Percentiles rank a stretch among this genome's conserved stretches.
Conservation (phyloP, 2,797 vertebrate species). For the Pseudochirops cupreus region DNA sequence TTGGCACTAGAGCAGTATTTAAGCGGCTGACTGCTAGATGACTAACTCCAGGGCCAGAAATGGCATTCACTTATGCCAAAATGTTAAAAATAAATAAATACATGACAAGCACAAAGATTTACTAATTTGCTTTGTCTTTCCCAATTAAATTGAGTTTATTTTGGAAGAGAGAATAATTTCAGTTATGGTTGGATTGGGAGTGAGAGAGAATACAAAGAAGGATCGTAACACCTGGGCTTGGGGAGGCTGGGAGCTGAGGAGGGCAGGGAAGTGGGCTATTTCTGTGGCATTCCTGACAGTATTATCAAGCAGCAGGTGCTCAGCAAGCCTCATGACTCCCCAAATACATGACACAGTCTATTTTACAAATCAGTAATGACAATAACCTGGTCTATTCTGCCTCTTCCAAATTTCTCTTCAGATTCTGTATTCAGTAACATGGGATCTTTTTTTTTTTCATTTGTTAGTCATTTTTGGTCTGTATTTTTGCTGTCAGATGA, state of each 20-base stretch:
- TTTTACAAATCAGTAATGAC: slow-evolving; percentile 24
- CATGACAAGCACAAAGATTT: slow-evolving; percentile 40
- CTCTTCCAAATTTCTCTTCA: not conserved
- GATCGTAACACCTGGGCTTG: not conserved
- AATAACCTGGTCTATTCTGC: not conserved
- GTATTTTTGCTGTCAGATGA: slow-evolving; percentile 19
- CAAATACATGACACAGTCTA: not conserved
- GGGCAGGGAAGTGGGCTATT: not conserved
- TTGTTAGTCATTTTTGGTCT: slow-evolving; percentile 21
- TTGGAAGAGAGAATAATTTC: slow-evolving; percentile 51
- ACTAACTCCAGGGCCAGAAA: slow-evolving; percentile 1
- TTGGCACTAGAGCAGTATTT: slow-evolving; percentile 26
- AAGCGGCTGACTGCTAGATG: slow-evolving; percentile 10
- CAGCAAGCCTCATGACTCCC: not conserved
- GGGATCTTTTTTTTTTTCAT: not conserved
- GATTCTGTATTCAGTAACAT: slow-evolving; percentile 15
- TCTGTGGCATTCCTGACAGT: not conserved
- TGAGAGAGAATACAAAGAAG: slow-evolving; percentile 4
- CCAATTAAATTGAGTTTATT: slow-evolving; percentile 52
- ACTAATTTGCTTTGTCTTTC: slow-evolving; percentile 12
- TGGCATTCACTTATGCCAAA: slow-evolving; percentile 51
- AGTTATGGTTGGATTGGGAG: slow-evolving; percentile 28
- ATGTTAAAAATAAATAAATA: slow-evolving; percentile 62
- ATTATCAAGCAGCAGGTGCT: not conserved
- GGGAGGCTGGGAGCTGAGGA: not conserved